These are phyloP conservation scores for Tupaia tana DNA, from an alignment of 2,113 vertebrate species.

Conservation along the genomic window DNA sequence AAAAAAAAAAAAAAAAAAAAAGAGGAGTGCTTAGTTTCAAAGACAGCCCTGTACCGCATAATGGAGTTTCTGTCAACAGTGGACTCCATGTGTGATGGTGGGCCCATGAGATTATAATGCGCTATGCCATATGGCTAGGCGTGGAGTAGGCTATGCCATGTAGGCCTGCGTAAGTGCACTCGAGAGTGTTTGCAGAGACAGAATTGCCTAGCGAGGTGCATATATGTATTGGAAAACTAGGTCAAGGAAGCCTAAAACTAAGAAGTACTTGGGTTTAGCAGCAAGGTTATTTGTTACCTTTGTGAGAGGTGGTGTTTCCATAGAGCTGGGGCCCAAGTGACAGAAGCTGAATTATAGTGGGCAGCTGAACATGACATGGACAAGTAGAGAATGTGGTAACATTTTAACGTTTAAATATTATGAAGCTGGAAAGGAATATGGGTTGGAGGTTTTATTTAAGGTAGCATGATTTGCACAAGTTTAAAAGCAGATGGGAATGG, in stretches of 20 bases:
- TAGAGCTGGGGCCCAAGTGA: not conserved
- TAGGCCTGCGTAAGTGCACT: too few species aligned
- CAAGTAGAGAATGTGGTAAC: not conserved
- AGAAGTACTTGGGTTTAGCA: constrained; percentile 13
- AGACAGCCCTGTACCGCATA: too few species aligned
- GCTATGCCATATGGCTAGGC: too few species aligned
- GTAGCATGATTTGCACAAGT: not conserved
- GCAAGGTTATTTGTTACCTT: not conserved
- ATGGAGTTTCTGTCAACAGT: too few species aligned
- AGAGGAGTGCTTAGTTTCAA: not conserved
- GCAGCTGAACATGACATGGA: not conserved
- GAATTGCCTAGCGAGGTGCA: too few species aligned
- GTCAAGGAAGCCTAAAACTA: not conserved
- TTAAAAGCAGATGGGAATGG: not conserved
- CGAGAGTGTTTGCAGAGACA: too few species aligned
- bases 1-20: not conserved
- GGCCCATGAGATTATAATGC: too few species aligned
- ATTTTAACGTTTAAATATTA: not conserved
- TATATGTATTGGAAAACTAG: not conserved
- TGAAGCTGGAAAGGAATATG: not conserved
- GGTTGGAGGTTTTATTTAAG: constrained; percentile 16
- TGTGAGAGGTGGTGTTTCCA: not conserved
- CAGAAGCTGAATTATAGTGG: constrained; percentile 22
- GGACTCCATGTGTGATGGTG: too few species aligned
- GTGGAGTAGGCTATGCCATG: too few species aligned